Evolutionary conservation across 2,113 vertebrate species (phyloP).

Genomic region (Meleagris gallopavo): DNA sequence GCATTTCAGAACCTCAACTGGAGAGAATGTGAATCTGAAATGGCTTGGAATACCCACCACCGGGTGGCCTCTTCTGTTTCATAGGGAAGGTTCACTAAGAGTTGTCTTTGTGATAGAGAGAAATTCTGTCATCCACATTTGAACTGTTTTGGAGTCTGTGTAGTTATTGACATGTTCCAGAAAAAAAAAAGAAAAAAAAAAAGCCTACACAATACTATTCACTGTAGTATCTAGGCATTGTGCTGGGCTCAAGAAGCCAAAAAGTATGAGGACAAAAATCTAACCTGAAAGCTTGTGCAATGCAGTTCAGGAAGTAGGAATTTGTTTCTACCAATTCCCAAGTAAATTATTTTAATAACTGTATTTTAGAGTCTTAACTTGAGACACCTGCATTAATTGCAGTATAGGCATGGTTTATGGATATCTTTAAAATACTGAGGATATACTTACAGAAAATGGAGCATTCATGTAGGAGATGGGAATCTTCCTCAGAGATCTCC

Average conservation of each 20-base stretch:
- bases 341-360: neutral
- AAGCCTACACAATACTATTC: neutral
- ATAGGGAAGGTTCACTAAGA: neutral
- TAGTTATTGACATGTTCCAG: neutral
- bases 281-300: neutral
- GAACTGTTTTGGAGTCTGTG: neutral
- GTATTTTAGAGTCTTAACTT: neutral
- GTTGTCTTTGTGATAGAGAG: neutral
- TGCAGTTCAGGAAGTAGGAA: neutral
- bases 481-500: rapidly evolving
- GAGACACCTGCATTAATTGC: neutral
- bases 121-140: neutral
- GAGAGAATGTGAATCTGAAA: neutral
- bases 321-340: neutral
- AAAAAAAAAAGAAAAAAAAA: neutral
- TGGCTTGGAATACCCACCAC: neutral
- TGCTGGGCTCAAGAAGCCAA: neutral
- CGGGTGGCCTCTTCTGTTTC: neutral
- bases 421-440: neutral
- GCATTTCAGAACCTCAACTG: neutral
- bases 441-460: neutral
- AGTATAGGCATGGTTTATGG: neutral
- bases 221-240: neutral
- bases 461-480: neutral
- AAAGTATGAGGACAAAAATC: neutral